phyloP scores from a whole-genome alignment of 2,113 vertebrate genomes.

The Pteronura brasiliensis region DNA sequence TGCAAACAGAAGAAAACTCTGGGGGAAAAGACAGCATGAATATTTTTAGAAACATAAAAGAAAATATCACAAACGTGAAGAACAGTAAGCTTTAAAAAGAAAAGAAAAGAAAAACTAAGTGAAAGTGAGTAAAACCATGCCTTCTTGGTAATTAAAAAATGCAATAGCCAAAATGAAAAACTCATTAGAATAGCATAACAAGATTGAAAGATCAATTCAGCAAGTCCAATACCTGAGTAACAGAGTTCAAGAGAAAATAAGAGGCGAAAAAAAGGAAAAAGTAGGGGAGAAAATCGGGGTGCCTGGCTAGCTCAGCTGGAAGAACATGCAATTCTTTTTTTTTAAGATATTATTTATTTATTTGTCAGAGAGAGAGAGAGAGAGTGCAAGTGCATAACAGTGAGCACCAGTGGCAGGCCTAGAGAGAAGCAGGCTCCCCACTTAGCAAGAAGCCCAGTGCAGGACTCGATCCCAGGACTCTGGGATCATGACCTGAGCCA shows the following conservation, averaged over 20 bases:
- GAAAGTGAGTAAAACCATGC: not conserved
- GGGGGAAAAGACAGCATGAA: not conserved
- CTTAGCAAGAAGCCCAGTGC: too few relatives aligned
- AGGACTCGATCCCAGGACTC: too few relatives aligned
- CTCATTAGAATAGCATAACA: not conserved
- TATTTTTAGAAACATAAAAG: not conserved
- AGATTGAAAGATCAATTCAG: not conserved
- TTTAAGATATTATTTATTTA: too few relatives aligned
- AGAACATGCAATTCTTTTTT: not conserved
- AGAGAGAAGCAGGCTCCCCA: too few relatives aligned
- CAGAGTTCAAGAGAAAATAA: not conserved
- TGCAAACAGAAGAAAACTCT: conserved; percentile 6
- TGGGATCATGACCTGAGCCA: too few relatives aligned
- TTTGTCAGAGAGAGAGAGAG: too few relatives aligned
- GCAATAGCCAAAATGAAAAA: not conserved
- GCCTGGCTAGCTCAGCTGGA: not conserved
- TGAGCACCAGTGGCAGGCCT: too few relatives aligned
- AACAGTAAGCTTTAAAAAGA: not conserved
- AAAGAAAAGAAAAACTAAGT: not conserved
- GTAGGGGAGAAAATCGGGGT: not conserved
- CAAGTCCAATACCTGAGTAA: not conserved
- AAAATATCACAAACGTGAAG: not conserved
- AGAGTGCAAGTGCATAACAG: too few relatives aligned
- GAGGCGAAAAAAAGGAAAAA: not conserved
- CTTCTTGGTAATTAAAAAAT: conserved; percentile 23